A percentile compares a stretch with the other conserved stretches of the same genome.
phyloP scores from a whole-genome alignment of 1,140 invertebrate species.

The Caerostris darwini region DNA sequence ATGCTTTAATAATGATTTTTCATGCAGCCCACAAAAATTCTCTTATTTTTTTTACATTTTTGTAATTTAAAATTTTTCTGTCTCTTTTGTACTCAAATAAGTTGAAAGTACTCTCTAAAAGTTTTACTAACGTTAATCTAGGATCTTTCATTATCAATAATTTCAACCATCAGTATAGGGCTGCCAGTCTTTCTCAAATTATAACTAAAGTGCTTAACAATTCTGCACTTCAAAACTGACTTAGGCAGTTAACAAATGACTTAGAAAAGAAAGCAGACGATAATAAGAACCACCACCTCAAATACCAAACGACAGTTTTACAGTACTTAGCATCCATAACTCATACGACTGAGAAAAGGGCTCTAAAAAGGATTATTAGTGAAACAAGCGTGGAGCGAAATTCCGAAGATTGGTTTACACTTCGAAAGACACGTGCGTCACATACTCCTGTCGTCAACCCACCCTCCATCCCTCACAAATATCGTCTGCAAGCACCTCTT shows the following conservation, averaged over 20 bases:
- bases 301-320: conserved; percentile 7
- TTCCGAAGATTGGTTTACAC: conserved; percentile 39
- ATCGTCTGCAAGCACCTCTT: background rate
- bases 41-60: too few species aligned
- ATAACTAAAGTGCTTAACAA: background rate
- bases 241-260: conserved; percentile 28
- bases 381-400: conserved; percentile 12
- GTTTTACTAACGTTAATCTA: too few species aligned
- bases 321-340: background rate
- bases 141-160: too few species aligned
- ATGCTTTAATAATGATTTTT: too few species aligned
- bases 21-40: too few species aligned
- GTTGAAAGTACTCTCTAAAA: too few species aligned
- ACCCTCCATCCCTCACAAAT: background rate
- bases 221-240: background rate
- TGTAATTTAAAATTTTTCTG: too few species aligned
- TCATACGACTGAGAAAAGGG: background rate
- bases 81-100: too few species aligned
- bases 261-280: background rate
- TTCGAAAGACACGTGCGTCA: conserved; percentile 36
- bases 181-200: background rate
- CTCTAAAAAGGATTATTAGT: conserved; percentile 31
- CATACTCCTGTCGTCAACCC: conserved; percentile 24
- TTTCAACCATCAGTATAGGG: too few species aligned
- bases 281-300: background rate